Evolutionary conservation across 2,113 vertebrate genomes (phyloP).

Genomic region (Pantherophis guttatus): DNA sequence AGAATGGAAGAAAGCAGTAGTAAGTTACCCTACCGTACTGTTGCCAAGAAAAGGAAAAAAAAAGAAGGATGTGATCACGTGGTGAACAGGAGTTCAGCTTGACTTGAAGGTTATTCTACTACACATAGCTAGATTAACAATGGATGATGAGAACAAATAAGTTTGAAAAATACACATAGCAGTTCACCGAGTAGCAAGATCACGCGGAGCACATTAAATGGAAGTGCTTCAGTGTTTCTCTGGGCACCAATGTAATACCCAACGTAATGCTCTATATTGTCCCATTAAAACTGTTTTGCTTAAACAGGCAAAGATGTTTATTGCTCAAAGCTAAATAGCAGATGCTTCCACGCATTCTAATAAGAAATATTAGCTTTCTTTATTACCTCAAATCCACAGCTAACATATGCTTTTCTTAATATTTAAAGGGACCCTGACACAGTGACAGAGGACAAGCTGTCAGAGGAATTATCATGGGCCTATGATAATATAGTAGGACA

Average conservation of each 20-base stretch:
- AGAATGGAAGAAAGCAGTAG: neutral
- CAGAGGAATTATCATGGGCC: neutral
- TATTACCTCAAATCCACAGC: neutral
- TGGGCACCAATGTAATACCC: slow-evolving; percentile 44
- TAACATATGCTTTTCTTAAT: neutral
- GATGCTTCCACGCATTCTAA: slow-evolving; percentile 34
- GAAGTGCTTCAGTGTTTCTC: slow-evolving; percentile 46
- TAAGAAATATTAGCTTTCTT: slow-evolving; percentile 49
- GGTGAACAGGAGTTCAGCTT: neutral
- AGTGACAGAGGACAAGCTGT: neutral
- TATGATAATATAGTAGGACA: neutral
- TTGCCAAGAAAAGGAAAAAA: neutral
- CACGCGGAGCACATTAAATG: slow-evolving; percentile 36
- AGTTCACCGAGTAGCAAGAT: slow-evolving; percentile 25
- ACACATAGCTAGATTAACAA: slow-evolving; percentile 7
- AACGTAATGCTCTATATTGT: slow-evolving; percentile 56
- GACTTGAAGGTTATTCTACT: neutral
- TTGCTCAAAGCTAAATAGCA: slow-evolving; percentile 60
- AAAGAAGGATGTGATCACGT: neutral
- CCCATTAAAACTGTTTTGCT: slow-evolving; percentile 61
- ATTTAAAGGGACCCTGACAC: neutral
- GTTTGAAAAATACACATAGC: neutral
- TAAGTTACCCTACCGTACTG: neutral
- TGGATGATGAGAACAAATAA: neutral
- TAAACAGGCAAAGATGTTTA: slow-evolving; percentile 47